A percentile compares a stretch with the other conserved stretches of the same genome.
These are phyloP conservation scores for Synanthedon formicaeformis DNA, from an alignment of 2,888 invertebrate species.

Conservation along the genomic window DNA sequence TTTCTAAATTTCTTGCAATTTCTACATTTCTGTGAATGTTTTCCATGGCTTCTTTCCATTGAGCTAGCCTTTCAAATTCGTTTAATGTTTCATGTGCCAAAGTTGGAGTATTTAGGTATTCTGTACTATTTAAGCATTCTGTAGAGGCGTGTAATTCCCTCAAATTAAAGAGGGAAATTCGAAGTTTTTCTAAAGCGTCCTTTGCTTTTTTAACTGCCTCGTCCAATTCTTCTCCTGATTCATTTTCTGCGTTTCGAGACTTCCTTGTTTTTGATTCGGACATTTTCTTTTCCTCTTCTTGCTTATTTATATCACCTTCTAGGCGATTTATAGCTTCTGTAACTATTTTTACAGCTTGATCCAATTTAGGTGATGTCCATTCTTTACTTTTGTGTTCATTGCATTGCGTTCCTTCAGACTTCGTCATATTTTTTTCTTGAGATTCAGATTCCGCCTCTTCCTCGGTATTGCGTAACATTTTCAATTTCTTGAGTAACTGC, in stretches of 20 bases:
- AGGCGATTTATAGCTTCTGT: constrained; percentile 53
- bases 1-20: constrained; percentile 45
- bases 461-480: constrained; percentile 46
- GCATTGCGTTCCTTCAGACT: constrained; percentile 51
- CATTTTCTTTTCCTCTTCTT: constrained; percentile 26
- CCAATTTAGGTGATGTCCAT: constrained; percentile 22
- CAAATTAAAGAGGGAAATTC: constrained; percentile 33
- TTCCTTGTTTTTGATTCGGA: constrained; percentile 19
- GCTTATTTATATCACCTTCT: constrained; percentile 36
- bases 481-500: constrained; percentile 27
- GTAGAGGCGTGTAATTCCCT: constrained; percentile 30
- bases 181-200: constrained; percentile 40
- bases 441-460: constrained; percentile 40
- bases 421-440: constrained; percentile 30
- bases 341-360: constrained; percentile 44
- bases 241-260: no score
- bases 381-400: neutral
- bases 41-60: constrained; percentile 49
- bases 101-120: constrained; percentile 10
- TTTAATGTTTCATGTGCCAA: constrained; percentile 14
- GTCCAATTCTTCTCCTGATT: constrained; percentile 20
- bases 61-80: constrained; percentile 36
- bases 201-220: constrained; percentile 44
- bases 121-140: constrained; percentile 19
- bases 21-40: constrained; percentile 40